A percentile compares a stretch with the other conserved stretches of the same genome.
Conservation (phyloP, 2,888 invertebrate species). For the Catotricha subobsoleta region DNA sequence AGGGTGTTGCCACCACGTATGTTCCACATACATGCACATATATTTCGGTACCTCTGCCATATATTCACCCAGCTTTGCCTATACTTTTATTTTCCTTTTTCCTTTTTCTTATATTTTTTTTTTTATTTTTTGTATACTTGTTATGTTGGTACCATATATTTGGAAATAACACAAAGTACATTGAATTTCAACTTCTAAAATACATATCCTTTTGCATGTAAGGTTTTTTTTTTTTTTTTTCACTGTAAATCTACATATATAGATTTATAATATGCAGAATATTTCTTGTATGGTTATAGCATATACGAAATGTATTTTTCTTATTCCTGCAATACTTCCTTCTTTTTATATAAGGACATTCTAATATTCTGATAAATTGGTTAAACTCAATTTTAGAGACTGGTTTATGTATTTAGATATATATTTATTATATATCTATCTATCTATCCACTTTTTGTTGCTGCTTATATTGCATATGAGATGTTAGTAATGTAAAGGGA, state of each 20-base stretch:
- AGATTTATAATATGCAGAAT: background rate
- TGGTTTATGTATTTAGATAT: background rate
- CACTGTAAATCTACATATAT: background rate
- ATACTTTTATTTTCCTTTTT: background rate
- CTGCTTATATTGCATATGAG: too few species aligned
- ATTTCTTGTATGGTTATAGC: too few species aligned
- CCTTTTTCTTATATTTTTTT: too few species aligned
- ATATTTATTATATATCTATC: too few species aligned
- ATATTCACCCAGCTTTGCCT: background rate
- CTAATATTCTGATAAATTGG: conserved; percentile 4
- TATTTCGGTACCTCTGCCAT: background rate
- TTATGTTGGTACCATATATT: background rate
- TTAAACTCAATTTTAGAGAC: conserved; percentile 4
- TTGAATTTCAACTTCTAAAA: conserved; percentile 3
- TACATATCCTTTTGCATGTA: too few species aligned
- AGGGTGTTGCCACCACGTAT: background rate
- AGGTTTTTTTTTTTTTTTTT: too few species aligned
- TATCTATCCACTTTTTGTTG: too few species aligned
- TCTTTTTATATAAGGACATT: conserved; percentile 3
- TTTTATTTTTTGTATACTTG: background rate
- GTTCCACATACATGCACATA: background rate
- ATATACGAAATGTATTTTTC: background rate
- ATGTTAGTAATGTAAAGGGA: too few species aligned
- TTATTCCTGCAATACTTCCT: conserved; percentile 1
- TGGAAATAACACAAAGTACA: conserved; percentile 1